Base-by-base conservation (phyloP, 2,888 invertebrate species). In the Phaedon cochleariae region DNA sequence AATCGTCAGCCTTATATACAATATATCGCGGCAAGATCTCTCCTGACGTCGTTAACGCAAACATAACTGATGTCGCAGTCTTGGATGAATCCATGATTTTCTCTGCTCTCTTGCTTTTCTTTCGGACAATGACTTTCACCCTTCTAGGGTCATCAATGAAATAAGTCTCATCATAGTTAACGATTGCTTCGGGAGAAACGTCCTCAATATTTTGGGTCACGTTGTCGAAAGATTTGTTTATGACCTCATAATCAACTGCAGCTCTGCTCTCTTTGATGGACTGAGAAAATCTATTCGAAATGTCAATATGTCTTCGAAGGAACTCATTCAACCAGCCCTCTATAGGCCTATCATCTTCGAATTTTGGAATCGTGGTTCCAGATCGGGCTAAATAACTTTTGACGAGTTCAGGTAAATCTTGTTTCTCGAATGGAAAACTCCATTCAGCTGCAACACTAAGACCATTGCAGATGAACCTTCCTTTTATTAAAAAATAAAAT, bases 151-250 rank as follows among this genome's bases (percentile, higher is more conserved):
- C 57, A 37, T 68, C 63, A 10, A 17, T 55, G 10, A 68, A 45
- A 53, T 65, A 63, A 15, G 63, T 65, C 17, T 65, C 63, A 17
- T 65, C 65, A 37, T 68, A 65, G 34, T 68, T 63, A n/a, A 65
- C 22, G 17, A 65, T 62, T 45, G 53, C 26, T 17, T 41, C 54
- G 12, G 65, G 57, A 10, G 55, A 34, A n/a, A 65, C 49, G 22
- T 49, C 49, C 55, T 61, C 53, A 17, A 67, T 26, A 22, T 54
- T 18, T 29, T 31, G 29, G n/a, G 10, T n/a, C 17, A 61, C 20
- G 37, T 64, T 57, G 17, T 58, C 46, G 41, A 61, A 61, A 51
- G 52, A 67, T n/a, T 59, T 17, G 5, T 45, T 61, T 18, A 67
- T 58, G 41, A 51, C 48, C 15, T 57, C 61, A 22, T 51, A 45